Evolutionary conservation across 2,888 invertebrate genomes (phyloP).

Genomic region (Hanleya hanleyi): DNA sequence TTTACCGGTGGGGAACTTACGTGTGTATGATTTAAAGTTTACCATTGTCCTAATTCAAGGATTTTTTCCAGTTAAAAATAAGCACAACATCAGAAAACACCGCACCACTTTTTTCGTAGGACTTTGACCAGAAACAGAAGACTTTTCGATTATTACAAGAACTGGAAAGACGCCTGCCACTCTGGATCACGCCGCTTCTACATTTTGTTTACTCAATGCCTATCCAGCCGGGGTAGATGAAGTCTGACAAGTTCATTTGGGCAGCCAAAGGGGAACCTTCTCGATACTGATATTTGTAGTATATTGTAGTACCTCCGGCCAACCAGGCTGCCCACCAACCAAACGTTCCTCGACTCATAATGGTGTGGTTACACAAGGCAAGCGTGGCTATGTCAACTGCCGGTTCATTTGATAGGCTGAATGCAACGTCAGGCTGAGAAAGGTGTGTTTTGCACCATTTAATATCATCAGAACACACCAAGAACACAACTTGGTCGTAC

Average conservation of each 20-base stretch:
- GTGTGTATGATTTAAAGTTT: no score
- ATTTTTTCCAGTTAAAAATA: no score
- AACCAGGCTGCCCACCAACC: conserved; percentile 39
- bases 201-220: background rate
- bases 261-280: background rate
- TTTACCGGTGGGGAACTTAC: no score
- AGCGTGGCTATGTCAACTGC: conserved; percentile 46
- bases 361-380: conserved; percentile 46
- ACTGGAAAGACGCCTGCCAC: no score
- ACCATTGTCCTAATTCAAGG: no score
- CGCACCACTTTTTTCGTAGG: no score
- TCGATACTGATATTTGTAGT: conserved; percentile 21
- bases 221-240: background rate
- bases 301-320: conserved; percentile 22
- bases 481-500: conserved; percentile 35
- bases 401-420: conserved; percentile 28
- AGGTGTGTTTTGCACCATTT: conserved; percentile 39
- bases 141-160: no score
- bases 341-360: conserved; percentile 50
- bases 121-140: no score
- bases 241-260: no score
- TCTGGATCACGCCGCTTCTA: no score
- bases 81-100: no score
- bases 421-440: conserved; percentile 27
- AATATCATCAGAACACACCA: conserved; percentile 42